phyloP scores from a whole-genome alignment of 2,113 vertebrate species.

The Riparia riparia region DNA sequence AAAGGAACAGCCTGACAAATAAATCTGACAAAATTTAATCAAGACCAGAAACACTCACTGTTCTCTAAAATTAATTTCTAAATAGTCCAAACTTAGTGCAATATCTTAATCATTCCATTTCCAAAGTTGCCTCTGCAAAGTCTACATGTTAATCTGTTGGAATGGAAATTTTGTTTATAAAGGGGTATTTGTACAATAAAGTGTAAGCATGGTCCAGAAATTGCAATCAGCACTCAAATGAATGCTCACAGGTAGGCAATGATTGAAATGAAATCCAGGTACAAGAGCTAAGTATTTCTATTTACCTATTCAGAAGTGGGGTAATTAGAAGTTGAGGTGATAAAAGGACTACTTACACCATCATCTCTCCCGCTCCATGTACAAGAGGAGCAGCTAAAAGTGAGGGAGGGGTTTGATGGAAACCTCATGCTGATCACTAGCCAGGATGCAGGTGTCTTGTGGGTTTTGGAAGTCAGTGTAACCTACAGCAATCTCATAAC shows the following conservation, averaged over 20 bases:
- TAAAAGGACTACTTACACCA: background rate
- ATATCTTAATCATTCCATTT: background rate
- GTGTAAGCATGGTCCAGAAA: background rate
- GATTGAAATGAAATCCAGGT: background rate
- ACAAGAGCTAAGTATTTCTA: background rate
- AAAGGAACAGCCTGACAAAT: constrained; percentile 2
- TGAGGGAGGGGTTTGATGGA: background rate
- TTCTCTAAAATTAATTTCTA: background rate
- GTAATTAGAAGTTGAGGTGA: background rate
- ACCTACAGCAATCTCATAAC: background rate
- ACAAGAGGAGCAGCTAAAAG: background rate
- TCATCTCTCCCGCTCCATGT: background rate
- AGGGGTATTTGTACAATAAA: background rate
- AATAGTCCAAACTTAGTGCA: background rate
- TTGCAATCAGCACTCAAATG: background rate
- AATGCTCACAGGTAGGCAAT: background rate
- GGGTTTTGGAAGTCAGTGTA: background rate
- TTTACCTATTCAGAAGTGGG: background rate
- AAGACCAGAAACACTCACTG: background rate
- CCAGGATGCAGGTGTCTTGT: background rate
- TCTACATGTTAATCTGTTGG: background rate
- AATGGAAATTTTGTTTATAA: background rate
- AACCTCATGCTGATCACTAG: background rate
- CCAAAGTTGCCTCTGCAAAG: background rate
- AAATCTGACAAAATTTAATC: background rate